These are phyloP conservation scores for Tylochromis polylepis DNA, from an alignment of 2,113 vertebrate species.

Conservation along the genomic window DNA sequence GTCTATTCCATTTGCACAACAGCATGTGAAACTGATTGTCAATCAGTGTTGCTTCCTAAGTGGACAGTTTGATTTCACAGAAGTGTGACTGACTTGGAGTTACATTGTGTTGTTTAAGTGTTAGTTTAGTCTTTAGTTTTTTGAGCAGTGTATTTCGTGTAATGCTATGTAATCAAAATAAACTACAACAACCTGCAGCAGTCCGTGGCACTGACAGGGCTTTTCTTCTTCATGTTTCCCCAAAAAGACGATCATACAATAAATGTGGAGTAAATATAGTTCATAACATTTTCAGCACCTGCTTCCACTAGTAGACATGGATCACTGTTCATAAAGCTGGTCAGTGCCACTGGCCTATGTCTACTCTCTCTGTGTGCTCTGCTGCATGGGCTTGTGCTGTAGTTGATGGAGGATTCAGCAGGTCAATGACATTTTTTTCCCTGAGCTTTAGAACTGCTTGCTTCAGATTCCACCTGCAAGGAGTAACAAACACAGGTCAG, in stretches of 20 bases:
- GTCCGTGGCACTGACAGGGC: neutral
- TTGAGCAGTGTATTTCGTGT: too few species aligned
- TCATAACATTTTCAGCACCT: neutral
- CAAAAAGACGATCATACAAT: neutral
- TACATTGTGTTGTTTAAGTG: too few species aligned
- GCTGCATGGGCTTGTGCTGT: neutral
- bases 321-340: neutral
- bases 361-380: neutral
- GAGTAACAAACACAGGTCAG: neutral
- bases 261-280: neutral
- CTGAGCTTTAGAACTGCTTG: conserved; percentile 19
- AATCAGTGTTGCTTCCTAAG: too few species aligned
- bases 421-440: conserved; percentile 24
- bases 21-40: too few species aligned
- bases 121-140: too few species aligned
- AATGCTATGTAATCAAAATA: neutral
- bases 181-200: neutral
- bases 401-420: neutral
- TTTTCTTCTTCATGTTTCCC: neutral
- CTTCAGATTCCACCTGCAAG: conserved; percentile 41
- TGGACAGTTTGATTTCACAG: too few species aligned
- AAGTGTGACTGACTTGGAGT: too few species aligned
- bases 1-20: too few species aligned
- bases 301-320: neutral
- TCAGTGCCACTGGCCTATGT: neutral